These are phyloP conservation scores for Eristalis arbustorum DNA, from an alignment of 2,888 invertebrate species.

Conservation along the genomic window DNA sequence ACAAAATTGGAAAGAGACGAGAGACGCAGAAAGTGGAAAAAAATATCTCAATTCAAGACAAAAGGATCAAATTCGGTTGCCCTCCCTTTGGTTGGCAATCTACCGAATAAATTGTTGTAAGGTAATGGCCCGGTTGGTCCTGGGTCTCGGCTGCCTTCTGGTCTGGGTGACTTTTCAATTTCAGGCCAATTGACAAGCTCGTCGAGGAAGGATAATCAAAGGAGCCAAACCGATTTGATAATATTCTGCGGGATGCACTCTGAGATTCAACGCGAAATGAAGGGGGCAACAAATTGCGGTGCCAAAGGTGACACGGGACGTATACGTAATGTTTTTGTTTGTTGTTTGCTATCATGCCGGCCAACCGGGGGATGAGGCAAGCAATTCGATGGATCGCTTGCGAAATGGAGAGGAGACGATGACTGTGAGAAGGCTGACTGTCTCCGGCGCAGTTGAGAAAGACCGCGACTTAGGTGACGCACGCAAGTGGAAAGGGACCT, in stretches of 20 bases:
- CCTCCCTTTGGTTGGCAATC: conserved; percentile 57
- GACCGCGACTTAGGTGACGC: too few species aligned
- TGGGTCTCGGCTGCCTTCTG: background rate
- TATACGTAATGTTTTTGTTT: background rate
- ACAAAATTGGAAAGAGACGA: conserved; percentile 3
- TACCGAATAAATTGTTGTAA: conserved; percentile 63
- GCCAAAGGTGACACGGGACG: background rate
- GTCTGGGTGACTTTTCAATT: conserved; percentile 58
- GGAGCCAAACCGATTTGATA: conserved; percentile 42
- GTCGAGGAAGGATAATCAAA: conserved; percentile 58
- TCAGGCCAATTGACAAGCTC: conserved; percentile 61
- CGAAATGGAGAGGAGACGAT: too few species aligned
- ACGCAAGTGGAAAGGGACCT: too few species aligned
- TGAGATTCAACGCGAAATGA: conserved; percentile 8
- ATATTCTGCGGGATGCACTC: conserved; percentile 26
- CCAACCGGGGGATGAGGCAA: too few species aligned
- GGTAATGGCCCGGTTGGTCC: conserved; percentile 31
- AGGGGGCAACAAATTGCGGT: background rate
- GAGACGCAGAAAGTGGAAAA: background rate
- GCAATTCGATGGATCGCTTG: too few species aligned
- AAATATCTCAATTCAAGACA: conserved; percentile 52
- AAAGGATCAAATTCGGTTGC: conserved; percentile 62
- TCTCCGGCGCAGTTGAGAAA: too few species aligned
- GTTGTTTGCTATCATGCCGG: too few species aligned
- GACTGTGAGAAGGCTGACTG: too few species aligned